These are phyloP conservation scores for Eleginops maclovinus DNA, from an alignment of 2,113 vertebrate genomes.

Conservation along the genomic window DNA sequence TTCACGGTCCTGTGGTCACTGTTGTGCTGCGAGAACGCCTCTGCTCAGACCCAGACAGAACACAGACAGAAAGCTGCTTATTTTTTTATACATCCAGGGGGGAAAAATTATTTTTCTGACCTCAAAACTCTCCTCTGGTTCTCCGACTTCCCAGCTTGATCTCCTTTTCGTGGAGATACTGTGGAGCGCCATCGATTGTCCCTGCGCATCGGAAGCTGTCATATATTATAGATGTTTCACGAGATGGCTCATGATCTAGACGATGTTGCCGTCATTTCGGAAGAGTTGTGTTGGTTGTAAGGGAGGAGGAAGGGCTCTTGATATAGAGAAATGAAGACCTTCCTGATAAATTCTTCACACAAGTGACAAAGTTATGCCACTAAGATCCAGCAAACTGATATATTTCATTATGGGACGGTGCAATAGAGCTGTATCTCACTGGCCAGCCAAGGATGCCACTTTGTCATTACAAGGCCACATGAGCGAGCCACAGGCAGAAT, in stretches of 20 bases:
- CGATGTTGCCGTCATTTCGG: conserved; percentile 69
- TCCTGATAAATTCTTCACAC: conserved; percentile 68
- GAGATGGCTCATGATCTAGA: conserved; percentile 64
- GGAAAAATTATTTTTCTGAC: conserved; percentile 66
- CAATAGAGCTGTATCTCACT: conserved; percentile 76
- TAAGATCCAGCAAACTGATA: conserved; percentile 71
- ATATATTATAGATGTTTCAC: conserved; percentile 74
- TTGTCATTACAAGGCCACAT: conserved; percentile 78
- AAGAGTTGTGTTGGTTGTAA: conserved; percentile 75
- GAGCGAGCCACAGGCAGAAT: conserved; percentile 49
- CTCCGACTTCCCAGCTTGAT: conserved; percentile 26
- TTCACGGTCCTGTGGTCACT: conserved; percentile 85
- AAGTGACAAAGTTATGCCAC: conserved; percentile 75
- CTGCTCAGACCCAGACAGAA: conserved; percentile 77
- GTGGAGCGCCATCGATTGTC: conserved; percentile 53
- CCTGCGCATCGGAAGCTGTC: conserved; percentile 41
- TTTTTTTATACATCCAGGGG: conserved; percentile 52
- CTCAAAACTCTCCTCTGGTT: conserved; percentile 57
- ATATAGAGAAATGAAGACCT: conserved; percentile 70
- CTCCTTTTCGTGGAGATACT: conserved; percentile 30
- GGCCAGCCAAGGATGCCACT: conserved; percentile 76
- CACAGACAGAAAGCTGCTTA: conserved; percentile 83
- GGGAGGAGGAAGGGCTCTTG: conserved; percentile 66
- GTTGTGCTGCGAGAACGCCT: conserved; percentile 83
- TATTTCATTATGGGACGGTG: conserved; percentile 69